A percentile compares a stretch with the other conserved stretches of the same genome.
These are phyloP conservation scores for Petrocephalus sullivani DNA, from an alignment of 2,797 vertebrate genomes.

Conservation along the genomic window DNA sequence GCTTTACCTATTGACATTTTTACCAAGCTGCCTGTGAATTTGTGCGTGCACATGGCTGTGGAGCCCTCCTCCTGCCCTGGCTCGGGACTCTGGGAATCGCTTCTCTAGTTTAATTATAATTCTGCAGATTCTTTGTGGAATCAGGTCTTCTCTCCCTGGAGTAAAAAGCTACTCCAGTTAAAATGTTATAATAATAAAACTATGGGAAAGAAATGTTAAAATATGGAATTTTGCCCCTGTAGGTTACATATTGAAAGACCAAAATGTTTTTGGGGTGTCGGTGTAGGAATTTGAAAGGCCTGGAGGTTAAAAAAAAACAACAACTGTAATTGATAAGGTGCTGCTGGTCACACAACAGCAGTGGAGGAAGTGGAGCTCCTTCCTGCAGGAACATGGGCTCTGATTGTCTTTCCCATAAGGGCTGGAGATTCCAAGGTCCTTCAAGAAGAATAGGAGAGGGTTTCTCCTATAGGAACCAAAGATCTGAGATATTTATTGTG, in stretches of 20 bases:
- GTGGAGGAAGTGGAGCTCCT: no score
- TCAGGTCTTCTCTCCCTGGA: conserved; percentile 5
- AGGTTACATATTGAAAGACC: background rate
- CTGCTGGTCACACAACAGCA: no score
- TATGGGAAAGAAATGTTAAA: background rate
- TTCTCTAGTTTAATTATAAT: background rate
- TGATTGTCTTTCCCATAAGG: no score
- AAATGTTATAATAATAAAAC: background rate
- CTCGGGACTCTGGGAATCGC: conserved; percentile 11
- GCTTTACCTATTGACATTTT: background rate
- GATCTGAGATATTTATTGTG: background rate
- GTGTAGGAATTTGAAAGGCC: background rate
- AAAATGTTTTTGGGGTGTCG: background rate
- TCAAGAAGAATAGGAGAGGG: background rate
- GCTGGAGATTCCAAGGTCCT: no score
- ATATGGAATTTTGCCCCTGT: background rate
- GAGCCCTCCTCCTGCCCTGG: background rate
- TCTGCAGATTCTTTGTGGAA: background rate
- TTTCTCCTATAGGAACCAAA: background rate
- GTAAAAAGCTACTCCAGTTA: background rate
- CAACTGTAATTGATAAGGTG: no score
- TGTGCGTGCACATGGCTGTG: background rate
- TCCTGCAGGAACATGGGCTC: no score
- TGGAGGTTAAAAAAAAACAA: background rate
- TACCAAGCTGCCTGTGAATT: background rate